These are phyloP conservation scores for Meloidogyne exigua DNA, from an alignment of 1,140 invertebrate species.

Conservation along the genomic window DNA sequence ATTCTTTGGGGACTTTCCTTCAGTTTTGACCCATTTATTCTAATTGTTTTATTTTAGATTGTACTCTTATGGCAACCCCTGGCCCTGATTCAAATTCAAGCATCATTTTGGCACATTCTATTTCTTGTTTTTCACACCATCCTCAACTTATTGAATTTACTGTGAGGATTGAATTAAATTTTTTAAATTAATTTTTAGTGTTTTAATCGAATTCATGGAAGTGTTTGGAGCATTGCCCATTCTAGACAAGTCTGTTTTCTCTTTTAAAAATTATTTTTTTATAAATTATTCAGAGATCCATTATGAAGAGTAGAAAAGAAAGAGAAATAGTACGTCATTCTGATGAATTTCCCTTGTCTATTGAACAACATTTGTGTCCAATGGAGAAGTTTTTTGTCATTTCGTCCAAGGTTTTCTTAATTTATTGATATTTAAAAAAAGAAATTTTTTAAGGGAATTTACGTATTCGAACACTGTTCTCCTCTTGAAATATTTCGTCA, in stretches of 20 bases:
- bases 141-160: conserved; percentile 24
- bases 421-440: not conserved
- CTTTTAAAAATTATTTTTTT: not conserved
- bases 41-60: conserved; percentile 23
- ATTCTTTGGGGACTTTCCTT: too few species aligned
- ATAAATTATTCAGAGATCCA: not conserved
- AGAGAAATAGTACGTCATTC: not conserved
- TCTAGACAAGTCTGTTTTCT: conserved; percentile 1
- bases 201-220: conserved; percentile 16
- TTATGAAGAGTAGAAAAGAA: conserved; percentile 2
- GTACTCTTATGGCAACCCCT: conserved; percentile 29
- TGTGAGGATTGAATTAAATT: not conserved
- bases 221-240: conserved; percentile 25
- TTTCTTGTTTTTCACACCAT: conserved; percentile 39
- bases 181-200: not conserved
- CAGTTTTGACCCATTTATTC: not conserved
- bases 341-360: conserved; percentile 36
- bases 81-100: not conserved
- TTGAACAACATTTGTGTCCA: conserved; percentile 33
- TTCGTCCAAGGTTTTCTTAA: conserved; percentile 43
- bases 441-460: conserved; percentile 31
- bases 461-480: conserved; percentile 42
- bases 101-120: conserved; percentile 37
- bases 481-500: conserved; percentile 46
- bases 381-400: conserved; percentile 38